Conservation (phyloP, 30 jellyfish, hydroid and myxozoan genomes). For the Turritopsis dohrnii region DNA sequence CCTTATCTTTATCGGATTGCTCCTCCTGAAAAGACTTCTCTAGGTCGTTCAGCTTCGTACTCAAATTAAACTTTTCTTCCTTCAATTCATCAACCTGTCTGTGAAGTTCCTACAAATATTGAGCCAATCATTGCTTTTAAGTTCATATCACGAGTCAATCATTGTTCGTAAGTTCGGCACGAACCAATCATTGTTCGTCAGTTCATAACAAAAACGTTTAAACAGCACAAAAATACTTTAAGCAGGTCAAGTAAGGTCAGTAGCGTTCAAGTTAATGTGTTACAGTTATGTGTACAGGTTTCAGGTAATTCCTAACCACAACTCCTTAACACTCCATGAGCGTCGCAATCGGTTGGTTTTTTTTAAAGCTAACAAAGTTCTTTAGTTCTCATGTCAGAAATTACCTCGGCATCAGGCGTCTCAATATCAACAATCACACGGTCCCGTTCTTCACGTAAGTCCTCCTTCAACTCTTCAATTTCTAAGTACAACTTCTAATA, state of each 20-base stretch:
- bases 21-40: slow-evolving; percentile 29
- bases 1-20: slow-evolving; percentile 41
- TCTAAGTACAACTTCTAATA: slow-evolving; percentile 78
- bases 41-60: slow-evolving; percentile 60
- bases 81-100: slow-evolving; percentile 22
- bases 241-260: no score
- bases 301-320: not conserved
- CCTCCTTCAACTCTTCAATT: slow-evolving; percentile 80
- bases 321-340: not conserved
- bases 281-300: not conserved
- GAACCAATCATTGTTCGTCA: no score
- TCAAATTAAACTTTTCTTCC: slow-evolving; percentile 33
- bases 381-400: not conserved
- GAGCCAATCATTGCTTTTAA: no score
- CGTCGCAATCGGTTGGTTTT: no score
- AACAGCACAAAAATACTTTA: no score
- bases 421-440: slow-evolving; percentile 95
- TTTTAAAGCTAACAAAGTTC: no score
- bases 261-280: not conserved
- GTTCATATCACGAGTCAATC: no score
- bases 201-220: no score
- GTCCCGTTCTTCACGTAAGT: slow-evolving; percentile 94
- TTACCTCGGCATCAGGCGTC: slow-evolving; percentile 45
- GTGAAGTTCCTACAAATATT: slow-evolving; percentile 22
- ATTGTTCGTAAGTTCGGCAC: no score